A percentile compares a stretch with the other conserved stretches of the same genome.
Evolutionary conservation across 2,113 vertebrate genomes (phyloP).

Genomic region (Xyliphius kryptos): DNA sequence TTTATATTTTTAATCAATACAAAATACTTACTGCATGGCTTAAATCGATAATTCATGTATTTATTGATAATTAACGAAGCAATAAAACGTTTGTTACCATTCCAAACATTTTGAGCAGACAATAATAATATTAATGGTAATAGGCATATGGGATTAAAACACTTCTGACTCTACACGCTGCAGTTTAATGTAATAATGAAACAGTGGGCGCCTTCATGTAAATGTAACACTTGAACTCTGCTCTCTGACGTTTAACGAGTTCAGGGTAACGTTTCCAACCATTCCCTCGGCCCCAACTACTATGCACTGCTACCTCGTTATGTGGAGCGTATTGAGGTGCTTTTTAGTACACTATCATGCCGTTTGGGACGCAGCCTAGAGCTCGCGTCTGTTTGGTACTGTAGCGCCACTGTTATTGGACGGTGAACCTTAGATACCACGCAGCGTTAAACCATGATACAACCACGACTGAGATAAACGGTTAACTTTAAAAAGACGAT

Average conservation of each 20-base stretch:
- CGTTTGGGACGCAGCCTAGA: neutral
- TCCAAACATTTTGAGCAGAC: too few species aligned
- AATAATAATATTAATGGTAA: too few species aligned
- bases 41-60: too few species aligned
- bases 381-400: slow-evolving; percentile 23
- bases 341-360: neutral
- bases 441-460: neutral
- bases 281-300: neutral
- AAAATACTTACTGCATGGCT: too few species aligned
- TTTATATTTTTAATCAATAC: too few species aligned
- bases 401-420: slow-evolving; percentile 1
- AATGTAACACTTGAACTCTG: slow-evolving; percentile 6
- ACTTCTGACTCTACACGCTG: too few species aligned
- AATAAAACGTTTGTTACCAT: too few species aligned
- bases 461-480: slow-evolving; percentile 21
- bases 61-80: too few species aligned
- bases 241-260: slow-evolving; percentile 46
- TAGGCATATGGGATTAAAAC: too few species aligned
- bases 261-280: neutral
- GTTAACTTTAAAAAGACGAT: neutral
- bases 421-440: neutral
- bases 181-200: too few species aligned
- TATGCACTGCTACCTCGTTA: neutral
- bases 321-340: neutral
- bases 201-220: neutral